Evolutionary conservation across 2,888 invertebrate genomes (phyloP), one percentile per base, ranked within the genome.

Genomic region (Andrena praecox): DNA sequence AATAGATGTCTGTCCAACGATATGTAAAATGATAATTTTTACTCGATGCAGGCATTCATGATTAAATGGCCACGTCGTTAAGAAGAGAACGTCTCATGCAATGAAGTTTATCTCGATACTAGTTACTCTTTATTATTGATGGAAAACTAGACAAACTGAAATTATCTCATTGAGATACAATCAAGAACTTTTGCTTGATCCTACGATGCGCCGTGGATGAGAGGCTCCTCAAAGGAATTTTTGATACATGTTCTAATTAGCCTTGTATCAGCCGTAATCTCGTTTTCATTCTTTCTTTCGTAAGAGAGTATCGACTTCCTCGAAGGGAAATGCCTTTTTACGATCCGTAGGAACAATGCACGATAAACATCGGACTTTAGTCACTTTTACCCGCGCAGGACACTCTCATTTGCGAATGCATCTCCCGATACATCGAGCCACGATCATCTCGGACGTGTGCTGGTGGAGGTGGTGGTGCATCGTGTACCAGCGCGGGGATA

Each of bases 401-500:
- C 35, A 56, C 12, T 75, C 77, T 80, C 63, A 71, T 86, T 80
- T 77, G 80, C 77, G 74, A 81, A 50, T 48, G 50, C 66, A 64
- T 75, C 71, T 62, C 48, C 35, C 42, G 70, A 69, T 50, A 70
- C n/a, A 66, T 60, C 67, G 31, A 42, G 59, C 75, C 52, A 71
- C 83, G 72, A 77, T 68, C 70, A n/a, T 50, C 16, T 7, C 54
- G 50, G 35, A 48, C 48, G 35, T 48, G 72, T 8, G 50, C 0
- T 20, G 20, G 70, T n/a, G 81, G 48, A 56, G 76, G 82, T 74
- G 78, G 81, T 78, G 84, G 64, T 80, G 79, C 69, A 80, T 75
- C 75, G 75, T 63, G 69, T 70, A 85, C 86, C 84, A 82, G 68
- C 69, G 76, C 80, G 84, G 74, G 66, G 85, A 87, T 88, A 88